Conservation (phyloP, 2,113 vertebrate genomes). For the Xiphorhynchus elegans region DNA sequence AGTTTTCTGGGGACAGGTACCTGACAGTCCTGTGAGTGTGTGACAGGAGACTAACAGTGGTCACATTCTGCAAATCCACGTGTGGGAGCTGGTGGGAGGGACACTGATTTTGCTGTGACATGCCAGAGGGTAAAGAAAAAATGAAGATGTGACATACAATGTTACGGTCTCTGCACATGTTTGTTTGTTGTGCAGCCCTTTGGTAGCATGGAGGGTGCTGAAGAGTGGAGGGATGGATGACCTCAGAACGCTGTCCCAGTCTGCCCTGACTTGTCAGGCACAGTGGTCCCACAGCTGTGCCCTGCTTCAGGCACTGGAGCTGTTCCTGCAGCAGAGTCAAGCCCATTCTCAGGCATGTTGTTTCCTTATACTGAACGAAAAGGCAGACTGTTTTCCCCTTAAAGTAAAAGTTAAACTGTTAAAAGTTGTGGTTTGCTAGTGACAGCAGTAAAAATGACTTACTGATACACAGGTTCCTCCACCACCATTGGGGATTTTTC, state of each 20-base stretch:
- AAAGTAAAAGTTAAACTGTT: background rate
- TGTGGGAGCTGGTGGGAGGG: background rate
- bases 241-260: background rate
- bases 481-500: background rate
- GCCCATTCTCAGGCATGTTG: rapidly evolving
- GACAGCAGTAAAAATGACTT: background rate
- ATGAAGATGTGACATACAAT: background rate
- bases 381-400: background rate
- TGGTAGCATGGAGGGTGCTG: rapidly evolving
- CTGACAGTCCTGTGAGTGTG: background rate
- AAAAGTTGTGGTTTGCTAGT: background rate
- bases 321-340: background rate
- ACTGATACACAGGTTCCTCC: rapidly evolving
- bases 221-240: background rate
- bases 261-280: background rate
- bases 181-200: background rate
- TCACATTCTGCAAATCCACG: background rate
- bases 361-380: background rate
- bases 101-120: background rate
- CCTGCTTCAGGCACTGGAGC: background rate
- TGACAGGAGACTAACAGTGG: background rate
- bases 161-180: background rate
- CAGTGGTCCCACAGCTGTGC: background rate
- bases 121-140: background rate
- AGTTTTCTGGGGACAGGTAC: background rate